Percentiles rank a stretch among this genome's conserved stretches.
These are phyloP conservation scores for Allenopithecus nigroviridis DNA, from an alignment of 2,797 vertebrate genomes.

Conservation along the genomic window DNA sequence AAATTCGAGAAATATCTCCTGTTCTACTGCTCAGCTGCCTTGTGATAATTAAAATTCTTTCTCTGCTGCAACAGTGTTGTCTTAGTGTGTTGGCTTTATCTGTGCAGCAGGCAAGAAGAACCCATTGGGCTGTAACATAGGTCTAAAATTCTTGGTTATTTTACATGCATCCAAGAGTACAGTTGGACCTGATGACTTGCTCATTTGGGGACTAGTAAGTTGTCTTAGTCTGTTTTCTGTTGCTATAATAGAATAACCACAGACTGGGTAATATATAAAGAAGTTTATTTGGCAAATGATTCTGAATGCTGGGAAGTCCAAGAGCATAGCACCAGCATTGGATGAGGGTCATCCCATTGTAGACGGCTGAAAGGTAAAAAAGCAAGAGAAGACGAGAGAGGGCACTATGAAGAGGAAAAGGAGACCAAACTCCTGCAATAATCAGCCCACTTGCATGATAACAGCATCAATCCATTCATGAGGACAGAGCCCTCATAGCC, in stretches of 20 bases:
- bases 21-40: not conserved
- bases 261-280: not conserved
- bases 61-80: not conserved
- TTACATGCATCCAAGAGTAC: not conserved
- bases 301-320: not conserved
- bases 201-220: not conserved
- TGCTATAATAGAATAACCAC: not conserved
- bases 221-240: not conserved
- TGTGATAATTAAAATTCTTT: not conserved
- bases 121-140: not conserved
- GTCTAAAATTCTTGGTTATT: not conserved
- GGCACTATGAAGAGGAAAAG: not conserved
- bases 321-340: not conserved
- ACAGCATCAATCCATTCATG: not conserved
- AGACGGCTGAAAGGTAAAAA: not conserved
- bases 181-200: not conserved
- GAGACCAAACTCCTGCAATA: not conserved
- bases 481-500: not conserved
- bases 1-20: not conserved
- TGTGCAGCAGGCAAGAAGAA: not conserved
- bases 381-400: not conserved
- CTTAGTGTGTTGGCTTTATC: not conserved
- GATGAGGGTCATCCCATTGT: not conserved
- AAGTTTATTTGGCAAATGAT: not conserved
- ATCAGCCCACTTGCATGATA: not conserved